These are phyloP conservation scores for Pholis gunnellus DNA, from an alignment of 2,113 vertebrate genomes.

Conservation along the genomic window DNA sequence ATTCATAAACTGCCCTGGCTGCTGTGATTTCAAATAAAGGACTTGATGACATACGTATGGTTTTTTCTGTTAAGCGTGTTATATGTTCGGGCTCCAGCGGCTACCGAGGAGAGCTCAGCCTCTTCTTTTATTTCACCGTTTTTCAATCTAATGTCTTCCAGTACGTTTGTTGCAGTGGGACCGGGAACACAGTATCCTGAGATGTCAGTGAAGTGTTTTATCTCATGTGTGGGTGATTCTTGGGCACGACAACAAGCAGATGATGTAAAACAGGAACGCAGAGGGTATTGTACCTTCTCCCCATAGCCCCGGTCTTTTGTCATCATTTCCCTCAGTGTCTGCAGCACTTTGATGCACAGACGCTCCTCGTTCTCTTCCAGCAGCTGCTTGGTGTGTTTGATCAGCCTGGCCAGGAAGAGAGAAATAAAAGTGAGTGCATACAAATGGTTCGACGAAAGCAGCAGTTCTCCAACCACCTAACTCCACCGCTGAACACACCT, in stretches of 20 bases:
- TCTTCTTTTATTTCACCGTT: not conserved
- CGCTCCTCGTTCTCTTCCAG: slow-evolving; percentile 98
- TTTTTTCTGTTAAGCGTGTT: not conserved
- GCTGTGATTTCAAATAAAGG: not conserved
- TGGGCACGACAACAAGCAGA: not conserved
- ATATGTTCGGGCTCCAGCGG: not conserved
- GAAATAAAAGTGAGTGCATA: not conserved
- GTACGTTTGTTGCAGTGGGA: slow-evolving; percentile 1
- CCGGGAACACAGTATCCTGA: slow-evolving; percentile 12
- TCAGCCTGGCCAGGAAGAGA: slow-evolving; percentile 85
- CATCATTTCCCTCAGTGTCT: slow-evolving; percentile 99
- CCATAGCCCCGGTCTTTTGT: slow-evolving; percentile 97
- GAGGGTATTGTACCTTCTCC: slow-evolving; percentile 91
- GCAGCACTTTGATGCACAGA: slow-evolving; percentile 97
- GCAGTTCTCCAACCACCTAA: not conserved
- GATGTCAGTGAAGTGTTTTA: slow-evolving; percentile 9
- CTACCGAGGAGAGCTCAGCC: not conserved
- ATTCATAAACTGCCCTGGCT: not conserved
- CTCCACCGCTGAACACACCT: not conserved
- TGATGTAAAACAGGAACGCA: slow-evolving; percentile 26
- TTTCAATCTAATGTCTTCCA: not conserved
- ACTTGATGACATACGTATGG: not conserved
- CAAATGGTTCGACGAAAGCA: not conserved
- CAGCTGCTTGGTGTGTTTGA: slow-evolving; percentile 98
- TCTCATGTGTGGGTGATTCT: slow-evolving; percentile 2